Evolutionary conservation across 1,140 invertebrate genomes (phyloP), one percentile per base, ranked within the genome.

Genomic region (Scaptomyza hsui): DNA sequence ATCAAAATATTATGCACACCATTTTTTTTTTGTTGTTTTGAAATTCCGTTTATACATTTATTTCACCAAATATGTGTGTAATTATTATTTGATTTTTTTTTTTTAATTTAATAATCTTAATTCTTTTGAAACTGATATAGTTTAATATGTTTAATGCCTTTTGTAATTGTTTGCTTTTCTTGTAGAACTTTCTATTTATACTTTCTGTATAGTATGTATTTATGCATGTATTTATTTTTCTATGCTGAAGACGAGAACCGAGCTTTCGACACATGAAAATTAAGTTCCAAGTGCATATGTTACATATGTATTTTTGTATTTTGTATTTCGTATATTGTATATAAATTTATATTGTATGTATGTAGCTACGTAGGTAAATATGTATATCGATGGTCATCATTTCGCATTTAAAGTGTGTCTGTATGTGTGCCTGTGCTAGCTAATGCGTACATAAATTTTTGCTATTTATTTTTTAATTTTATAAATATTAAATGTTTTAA

Each of bases 21-120:
- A 44, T 21, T 51, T 12, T n/a, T 21, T 51, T 12, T n/a, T 45
- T 69, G 55, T 70, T 77, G 57, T 5, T 80, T 88, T 75, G 56
- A 78, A 85, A 75, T 89, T 80, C 57, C 57, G 71, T 89, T 89
- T 85, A 85, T 89, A 89, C 86, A 89, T 89, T 89, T 89, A 89
- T 89, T 89, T 88, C 78, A 82, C 82, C 83, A 89, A 79, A 85
- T 78, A 85, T 55, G 77, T 75, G 55, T 75, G 75, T 4, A 37
- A 70, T 60, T 74, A 48, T 63, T 68, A n/a, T n/a, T n/a, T n/a
- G n/a, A n/a, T 80, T 48, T 59, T 72, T 48, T 61, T 52, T 55
- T 45, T 62, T 56, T 78, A 63, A 67, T 56, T 26, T 73, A 39
- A 45, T 70, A 51, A 65, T 81, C 37, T 78, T 71, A 61, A 70